These are phyloP conservation scores for Drosophila sechellia DNA, from an alignment of 1,140 invertebrate species.

Conservation along the genomic window DNA sequence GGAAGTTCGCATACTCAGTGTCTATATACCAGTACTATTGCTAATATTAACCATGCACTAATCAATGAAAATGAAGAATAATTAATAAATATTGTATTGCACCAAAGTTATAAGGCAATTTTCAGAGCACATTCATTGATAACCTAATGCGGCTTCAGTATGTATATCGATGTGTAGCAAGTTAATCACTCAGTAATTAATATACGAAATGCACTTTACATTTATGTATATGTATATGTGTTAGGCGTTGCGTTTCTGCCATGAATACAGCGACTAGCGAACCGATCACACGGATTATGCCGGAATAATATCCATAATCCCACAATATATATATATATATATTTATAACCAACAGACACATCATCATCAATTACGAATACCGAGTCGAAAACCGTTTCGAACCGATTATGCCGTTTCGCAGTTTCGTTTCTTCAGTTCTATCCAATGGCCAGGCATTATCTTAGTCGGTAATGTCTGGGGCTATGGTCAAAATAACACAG, in stretches of 20 bases:
- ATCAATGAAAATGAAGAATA: constrained; percentile 12
- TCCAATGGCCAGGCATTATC: constrained; percentile 5
- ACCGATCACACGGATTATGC: constrained; percentile 34
- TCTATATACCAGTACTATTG: constrained; percentile 59
- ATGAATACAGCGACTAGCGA: constrained; percentile 68
- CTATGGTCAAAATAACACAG: constrained; percentile 9
- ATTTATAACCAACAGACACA: constrained; percentile 56
- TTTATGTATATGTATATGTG: constrained; percentile 82
- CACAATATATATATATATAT: constrained; percentile 5
- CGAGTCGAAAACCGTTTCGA: constrained; percentile 33
- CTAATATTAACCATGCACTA: constrained; percentile 42
- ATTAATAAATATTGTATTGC: constrained; percentile 53
- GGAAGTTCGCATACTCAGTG: constrained; percentile 59
- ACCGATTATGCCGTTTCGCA: constrained; percentile 51
- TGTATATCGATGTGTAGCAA: constrained; percentile 74
- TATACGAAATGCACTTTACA: constrained; percentile 65
- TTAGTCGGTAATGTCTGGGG: background rate
- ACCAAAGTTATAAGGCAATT: constrained; percentile 59
- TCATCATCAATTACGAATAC: constrained; percentile 76
- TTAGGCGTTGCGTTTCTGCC: constrained; percentile 80
- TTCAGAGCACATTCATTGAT: constrained; percentile 80
- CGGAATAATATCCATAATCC: constrained; percentile 45
- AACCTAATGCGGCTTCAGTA: constrained; percentile 74
- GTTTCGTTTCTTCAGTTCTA: constrained; percentile 24
- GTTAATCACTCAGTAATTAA: constrained; percentile 56